Percentiles rank a stretch among this genome's conserved stretches.
phyloP scores from a whole-genome alignment of 2,113 vertebrate genomes.

The Macquaria australasica region DNA sequence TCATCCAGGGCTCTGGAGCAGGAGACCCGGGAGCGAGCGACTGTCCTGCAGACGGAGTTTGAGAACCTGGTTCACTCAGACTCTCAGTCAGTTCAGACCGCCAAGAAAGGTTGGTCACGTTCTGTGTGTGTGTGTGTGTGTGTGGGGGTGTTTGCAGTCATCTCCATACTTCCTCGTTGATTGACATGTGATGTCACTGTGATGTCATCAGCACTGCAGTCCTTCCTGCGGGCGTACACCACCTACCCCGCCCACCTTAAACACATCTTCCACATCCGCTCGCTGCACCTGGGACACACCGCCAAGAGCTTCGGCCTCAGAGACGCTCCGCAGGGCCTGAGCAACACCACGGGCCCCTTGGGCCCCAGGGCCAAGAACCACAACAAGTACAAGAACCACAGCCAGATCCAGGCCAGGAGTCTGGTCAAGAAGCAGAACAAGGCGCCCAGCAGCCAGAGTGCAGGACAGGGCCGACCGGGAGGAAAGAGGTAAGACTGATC shows the following conservation, averaged over 20 bases:
- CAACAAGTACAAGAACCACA: neutral
- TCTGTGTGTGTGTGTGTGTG: no score
- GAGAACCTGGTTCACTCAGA: slow-evolving; percentile 90
- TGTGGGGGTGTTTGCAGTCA: neutral
- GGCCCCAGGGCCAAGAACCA: neutral
- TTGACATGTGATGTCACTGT: slow-evolving; percentile 28
- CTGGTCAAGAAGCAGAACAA: neutral
- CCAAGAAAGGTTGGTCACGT: slow-evolving; percentile 89
- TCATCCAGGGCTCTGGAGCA: slow-evolving; percentile 82
- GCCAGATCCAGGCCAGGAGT: slow-evolving; percentile 33
- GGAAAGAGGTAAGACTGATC: slow-evolving; percentile 42
- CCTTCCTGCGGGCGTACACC: slow-evolving; percentile 93
- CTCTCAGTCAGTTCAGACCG: slow-evolving; percentile 76
- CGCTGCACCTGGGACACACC: slow-evolving; percentile 92
- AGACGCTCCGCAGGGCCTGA: slow-evolving; percentile 91
- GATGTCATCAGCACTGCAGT: slow-evolving; percentile 89
- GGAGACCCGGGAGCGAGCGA: slow-evolving; percentile 90
- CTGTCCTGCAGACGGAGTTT: slow-evolving; percentile 92
- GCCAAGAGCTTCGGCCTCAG: slow-evolving; percentile 97
- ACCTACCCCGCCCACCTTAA: slow-evolving; percentile 92
- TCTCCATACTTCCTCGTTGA: neutral
- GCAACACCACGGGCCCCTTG: accelerated
- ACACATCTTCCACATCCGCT: slow-evolving; percentile 93
- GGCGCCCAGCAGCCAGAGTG: neutral
- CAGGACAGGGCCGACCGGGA: neutral